Percentiles rank a stretch among this genome's conserved stretches.
Evolutionary conservation across 2,113 vertebrate genomes (phyloP).

Genomic region (Gallinago jamesoni): DNA sequence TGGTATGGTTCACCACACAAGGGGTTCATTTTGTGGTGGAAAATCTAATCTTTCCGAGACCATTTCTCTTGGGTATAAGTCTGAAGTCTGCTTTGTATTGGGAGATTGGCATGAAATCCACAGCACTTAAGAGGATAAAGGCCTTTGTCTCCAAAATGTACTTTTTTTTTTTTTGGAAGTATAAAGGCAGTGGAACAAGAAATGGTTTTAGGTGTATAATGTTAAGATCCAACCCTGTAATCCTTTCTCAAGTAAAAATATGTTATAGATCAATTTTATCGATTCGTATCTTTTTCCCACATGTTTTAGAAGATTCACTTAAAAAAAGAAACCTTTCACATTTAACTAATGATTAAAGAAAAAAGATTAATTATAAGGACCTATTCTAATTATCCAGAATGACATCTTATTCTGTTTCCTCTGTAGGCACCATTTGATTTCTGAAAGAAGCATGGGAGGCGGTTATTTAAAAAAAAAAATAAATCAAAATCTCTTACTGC

Average conservation of each 20-base stretch:
- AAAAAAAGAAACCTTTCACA: background rate
- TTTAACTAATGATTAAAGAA: background rate
- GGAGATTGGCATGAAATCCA: conserved; percentile 59
- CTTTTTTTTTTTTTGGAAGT: background rate
- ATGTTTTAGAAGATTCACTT: background rate
- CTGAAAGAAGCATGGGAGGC: background rate
- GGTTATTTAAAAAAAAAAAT: background rate
- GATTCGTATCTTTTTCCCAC: background rate
- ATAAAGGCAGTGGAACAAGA: conserved; percentile 25
- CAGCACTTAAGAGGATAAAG: conserved; percentile 42
- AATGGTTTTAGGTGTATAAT: conserved; percentile 14
- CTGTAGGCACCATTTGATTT: background rate
- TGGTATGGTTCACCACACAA: background rate
- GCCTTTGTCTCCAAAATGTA: conserved; percentile 57
- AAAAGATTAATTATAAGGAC: background rate
- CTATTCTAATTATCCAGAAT: background rate
- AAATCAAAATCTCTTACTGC: background rate
- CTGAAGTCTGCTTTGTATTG: conserved; percentile 56
- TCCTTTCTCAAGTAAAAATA: conserved; percentile 36
- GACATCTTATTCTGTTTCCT: background rate
- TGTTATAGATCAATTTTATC: conserved; percentile 1
- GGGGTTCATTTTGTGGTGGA: conserved; percentile 32
- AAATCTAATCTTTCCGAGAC: conserved; percentile 29
- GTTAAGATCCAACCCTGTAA: conserved; percentile 1
- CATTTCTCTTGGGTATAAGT: conserved; percentile 11